Evolutionary conservation across 92 coral and sea anemone species (phyloP).

Genomic region (Parazoanthus atlanticus): DNA sequence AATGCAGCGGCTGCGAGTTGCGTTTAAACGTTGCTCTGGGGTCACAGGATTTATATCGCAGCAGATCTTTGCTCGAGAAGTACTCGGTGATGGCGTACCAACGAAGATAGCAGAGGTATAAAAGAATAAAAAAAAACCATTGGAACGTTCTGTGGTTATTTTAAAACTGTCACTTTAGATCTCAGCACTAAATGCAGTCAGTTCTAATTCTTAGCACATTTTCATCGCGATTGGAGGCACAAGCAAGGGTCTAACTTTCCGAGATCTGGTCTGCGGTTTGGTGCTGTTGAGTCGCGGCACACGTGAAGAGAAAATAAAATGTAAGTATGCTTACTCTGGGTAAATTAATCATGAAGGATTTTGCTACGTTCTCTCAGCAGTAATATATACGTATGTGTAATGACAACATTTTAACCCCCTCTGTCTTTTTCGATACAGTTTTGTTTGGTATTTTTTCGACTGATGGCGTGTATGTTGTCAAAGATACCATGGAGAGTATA

Average conservation of each 20-base stretch:
- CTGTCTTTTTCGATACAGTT: slow-evolving; percentile 18
- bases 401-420: background rate
- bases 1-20: slow-evolving; percentile 88
- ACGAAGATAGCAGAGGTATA: slow-evolving; percentile 87
- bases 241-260: slow-evolving; percentile 86
- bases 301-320: slow-evolving; percentile 90
- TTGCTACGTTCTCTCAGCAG: no score
- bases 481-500: slow-evolving; percentile 86
- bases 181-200: slow-evolving; percentile 1
- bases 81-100: slow-evolving; percentile 97
- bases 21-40: slow-evolving; percentile 95
- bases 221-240: slow-evolving; percentile 91
- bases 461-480: slow-evolving; percentile 72
- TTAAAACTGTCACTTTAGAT: slow-evolving; percentile 19
- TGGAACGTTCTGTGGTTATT: slow-evolving; percentile 5
- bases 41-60: slow-evolving; percentile 91
- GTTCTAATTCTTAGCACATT: slow-evolving; percentile 75
- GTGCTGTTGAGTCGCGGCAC: slow-evolving; percentile 93
- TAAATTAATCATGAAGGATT: slow-evolving; percentile 10
- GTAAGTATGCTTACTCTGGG: slow-evolving; percentile 54
- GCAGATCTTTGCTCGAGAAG: slow-evolving; percentile 90
- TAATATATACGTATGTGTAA: background rate
- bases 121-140: background rate
- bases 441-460: slow-evolving; percentile 38
- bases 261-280: slow-evolving; percentile 89